Evolutionary conservation across 2,113 vertebrate species (phyloP).

Genomic region (Ibidorhyncha struthersii): DNA sequence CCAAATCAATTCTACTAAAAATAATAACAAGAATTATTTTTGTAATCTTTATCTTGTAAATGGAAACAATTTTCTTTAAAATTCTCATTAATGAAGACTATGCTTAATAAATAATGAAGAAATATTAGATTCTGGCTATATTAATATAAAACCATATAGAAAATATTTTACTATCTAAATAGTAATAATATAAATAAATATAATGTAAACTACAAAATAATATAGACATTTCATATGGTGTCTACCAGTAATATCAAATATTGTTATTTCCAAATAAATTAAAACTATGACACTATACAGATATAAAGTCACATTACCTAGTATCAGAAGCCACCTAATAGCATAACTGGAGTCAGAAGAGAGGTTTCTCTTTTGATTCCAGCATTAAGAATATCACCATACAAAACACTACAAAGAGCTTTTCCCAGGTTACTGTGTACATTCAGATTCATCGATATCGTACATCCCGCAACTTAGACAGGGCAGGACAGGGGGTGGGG

Average conservation of each 20-base stretch:
- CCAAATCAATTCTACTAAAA: not conserved
- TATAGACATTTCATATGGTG: not conserved
- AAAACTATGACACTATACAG: not conserved
- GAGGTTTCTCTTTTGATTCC: not conserved
- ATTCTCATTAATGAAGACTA: not conserved
- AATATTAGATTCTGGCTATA: not conserved
- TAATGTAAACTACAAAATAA: not conserved
- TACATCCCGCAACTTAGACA: not conserved
- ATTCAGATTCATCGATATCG: not conserved
- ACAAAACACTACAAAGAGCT: not conserved
- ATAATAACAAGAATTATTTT: not conserved
- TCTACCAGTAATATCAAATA: not conserved
- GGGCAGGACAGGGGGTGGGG: rapidly evolving
- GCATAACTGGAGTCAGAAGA: not conserved
- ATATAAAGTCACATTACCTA: not conserved
- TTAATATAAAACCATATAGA: not conserved
- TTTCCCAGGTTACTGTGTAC: not conserved
- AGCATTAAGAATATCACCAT: not conserved
- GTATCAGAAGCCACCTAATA: not conserved
- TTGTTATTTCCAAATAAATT: not conserved
- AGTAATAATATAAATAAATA: not conserved
- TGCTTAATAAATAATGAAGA: not conserved
- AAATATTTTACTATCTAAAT: not conserved
- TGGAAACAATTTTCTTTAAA: not conserved
- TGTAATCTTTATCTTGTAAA: not conserved